These are phyloP conservation scores for Anguilla marmorata DNA, from an alignment of 2,797 vertebrate species.

Conservation along the genomic window DNA sequence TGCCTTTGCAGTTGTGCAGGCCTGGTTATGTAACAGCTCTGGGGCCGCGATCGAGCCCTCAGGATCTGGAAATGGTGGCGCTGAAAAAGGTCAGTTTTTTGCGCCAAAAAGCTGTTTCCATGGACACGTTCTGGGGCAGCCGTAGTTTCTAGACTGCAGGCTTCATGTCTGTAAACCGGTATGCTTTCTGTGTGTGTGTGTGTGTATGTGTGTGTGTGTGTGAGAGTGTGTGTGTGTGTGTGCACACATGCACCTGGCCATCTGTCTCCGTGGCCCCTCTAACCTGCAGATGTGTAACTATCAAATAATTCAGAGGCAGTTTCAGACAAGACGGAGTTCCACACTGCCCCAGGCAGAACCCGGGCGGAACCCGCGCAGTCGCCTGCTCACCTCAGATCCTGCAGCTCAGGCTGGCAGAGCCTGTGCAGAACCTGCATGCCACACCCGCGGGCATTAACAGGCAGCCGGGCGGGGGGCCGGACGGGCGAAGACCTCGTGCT, in stretches of 20 bases:
- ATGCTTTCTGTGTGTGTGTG: not conserved
- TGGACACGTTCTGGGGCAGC: not conserved
- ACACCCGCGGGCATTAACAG: not conserved
- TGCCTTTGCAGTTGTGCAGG: not conserved
- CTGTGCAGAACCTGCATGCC: not conserved
- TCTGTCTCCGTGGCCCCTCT: not conserved
- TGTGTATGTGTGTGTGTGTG: not conserved
- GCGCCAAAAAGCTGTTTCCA: not conserved
- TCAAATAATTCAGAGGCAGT: conserved; percentile 15
- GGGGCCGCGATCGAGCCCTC: not conserved
- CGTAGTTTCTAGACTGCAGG: not conserved
- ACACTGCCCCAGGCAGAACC: not conserved
- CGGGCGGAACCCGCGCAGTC: not conserved
- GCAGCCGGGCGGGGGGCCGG: not conserved
- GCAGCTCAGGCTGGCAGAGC: not conserved
- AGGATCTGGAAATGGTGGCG: not conserved
- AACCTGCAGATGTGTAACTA: conserved; percentile 20
- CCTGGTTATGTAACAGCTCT: not conserved
- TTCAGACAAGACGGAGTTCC: conserved; percentile 25
- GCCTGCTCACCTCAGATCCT: not conserved
- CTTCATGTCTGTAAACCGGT: not conserved
- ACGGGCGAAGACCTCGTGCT: not conserved
- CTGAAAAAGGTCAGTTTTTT: not conserved
- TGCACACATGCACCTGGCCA: not conserved
- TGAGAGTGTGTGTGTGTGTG: not conserved